These are phyloP conservation scores for Petrocephalus microphthalmus DNA, from an alignment of 2,113 vertebrate species.

Conservation along the genomic window DNA sequence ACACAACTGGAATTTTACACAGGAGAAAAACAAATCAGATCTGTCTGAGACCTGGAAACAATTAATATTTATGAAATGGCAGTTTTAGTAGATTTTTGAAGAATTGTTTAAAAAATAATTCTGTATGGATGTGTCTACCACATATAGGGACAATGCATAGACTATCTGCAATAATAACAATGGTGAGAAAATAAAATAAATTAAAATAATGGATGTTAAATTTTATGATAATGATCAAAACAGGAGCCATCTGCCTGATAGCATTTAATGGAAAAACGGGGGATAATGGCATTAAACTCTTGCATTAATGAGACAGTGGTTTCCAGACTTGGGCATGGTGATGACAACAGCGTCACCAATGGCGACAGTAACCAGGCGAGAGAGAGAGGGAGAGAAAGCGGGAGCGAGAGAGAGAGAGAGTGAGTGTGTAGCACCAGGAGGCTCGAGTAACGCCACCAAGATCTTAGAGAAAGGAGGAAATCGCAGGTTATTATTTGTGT, in stretches of 20 bases:
- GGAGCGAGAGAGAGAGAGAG: neutral
- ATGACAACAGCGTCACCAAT: neutral
- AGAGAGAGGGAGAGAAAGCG: neutral
- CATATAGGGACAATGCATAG: neutral
- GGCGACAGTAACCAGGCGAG: neutral
- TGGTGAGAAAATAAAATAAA: neutral
- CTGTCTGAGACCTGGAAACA: neutral
- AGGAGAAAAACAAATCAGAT: neutral
- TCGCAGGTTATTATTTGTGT: conserved; percentile 27
- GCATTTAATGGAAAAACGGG: neutral
- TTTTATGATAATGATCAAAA: neutral
- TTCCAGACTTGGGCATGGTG: neutral
- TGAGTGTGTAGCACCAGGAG: neutral
- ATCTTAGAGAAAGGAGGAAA: neutral
- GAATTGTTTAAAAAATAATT: neutral
- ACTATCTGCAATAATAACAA: neutral
- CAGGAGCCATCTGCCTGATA: neutral
- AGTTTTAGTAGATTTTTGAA: neutral
- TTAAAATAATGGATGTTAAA: neutral
- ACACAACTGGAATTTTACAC: neutral
- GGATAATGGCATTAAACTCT: conserved; percentile 12
- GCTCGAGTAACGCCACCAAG: neutral
- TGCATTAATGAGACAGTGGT: neutral
- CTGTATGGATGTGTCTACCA: neutral
- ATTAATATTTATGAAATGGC: neutral